Evolutionary conservation across 2,888 invertebrate genomes (phyloP), one percentile per base, ranked within the genome.

Genomic region (Mesorhabditis sp.): DNA sequence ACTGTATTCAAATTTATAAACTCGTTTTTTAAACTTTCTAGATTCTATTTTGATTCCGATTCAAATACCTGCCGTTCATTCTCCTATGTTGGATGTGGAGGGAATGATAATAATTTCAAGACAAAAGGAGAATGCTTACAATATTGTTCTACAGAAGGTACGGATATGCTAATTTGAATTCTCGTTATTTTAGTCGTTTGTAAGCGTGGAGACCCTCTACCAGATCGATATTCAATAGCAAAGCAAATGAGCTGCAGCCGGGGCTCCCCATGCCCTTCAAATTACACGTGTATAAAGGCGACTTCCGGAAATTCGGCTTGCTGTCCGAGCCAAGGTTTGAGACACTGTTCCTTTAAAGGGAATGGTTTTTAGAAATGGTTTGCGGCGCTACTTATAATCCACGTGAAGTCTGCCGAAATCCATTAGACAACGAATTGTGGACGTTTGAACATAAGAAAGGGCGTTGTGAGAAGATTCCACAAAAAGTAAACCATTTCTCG

Each of bases 41-140:
- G 77, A 65, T 79, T 71, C 67, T 79, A 78, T 67, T 80, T 78
- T 66, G 79, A 80, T 69, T 66, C 70, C 4, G 68, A 73, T n/a
- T 74, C 77, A 6, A 77, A 78, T 66, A 74, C 75, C 5, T 80
- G 79, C 66, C 76, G 77, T 5, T 74, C 74, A 4, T 78, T 77
- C 67, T 70, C 76, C 0, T 79, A 71, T 68, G 74, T 71, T 13
- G 79, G 77, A 2, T 78, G 77, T 65, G 91, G 90, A 75, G 94
- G 93, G 83, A 93, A 92, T 88, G 90, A 89, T 84, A 94, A 94
- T 89, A 77, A 76, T 45, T 79, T 78, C 69, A 76, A 77, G 45
- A 67, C 77, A 43, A 80, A 79, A 58, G 81, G 79, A 66, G 77
- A 78, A 43, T 81, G 81, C 67, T 70, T 80, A 69, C 72, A 72